Evolutionary conservation across 1,140 invertebrate genomes (phyloP), one percentile per base, ranked within the genome.

Genomic region (Coptotermes formosanus): DNA sequence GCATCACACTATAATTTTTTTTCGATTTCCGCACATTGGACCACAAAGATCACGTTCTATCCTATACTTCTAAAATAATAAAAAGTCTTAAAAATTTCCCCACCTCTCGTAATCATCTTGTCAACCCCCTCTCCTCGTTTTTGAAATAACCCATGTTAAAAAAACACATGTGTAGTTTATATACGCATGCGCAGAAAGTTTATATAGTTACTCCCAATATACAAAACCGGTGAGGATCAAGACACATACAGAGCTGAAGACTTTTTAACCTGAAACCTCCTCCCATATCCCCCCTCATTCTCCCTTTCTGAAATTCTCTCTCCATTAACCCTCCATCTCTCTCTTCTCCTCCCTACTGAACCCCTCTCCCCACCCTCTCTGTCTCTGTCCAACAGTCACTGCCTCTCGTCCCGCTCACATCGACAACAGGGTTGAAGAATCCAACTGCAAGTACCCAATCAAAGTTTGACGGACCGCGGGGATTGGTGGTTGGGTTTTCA

Each of bases 221-320:
- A 75, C 64, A 75, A 75, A 55, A 75, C 64, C 64, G 14, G 64
- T n/a, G 64, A 75, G 64, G 64, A 75, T 75, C 64, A 75, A 75
- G 64, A 75, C 64, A 75, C 64, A 75, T 75, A 75, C 64, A 75
- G 64, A 75, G 64, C n/a, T 75, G 64, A 75, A 75, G 64, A 75
- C 64, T 75, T 75, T 75, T 75, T 75, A 75, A 75, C 64, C 64
- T 75, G 64, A 75, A 75, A 75, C 64, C 64, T 75, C 64, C 64
- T 75, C 64, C 64, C n/a, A 30, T 75, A 75, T 75, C n/a, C 64
- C 64, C 64, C 59, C 64, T 14, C 64, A 75, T 30, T 75, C 64
- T 75, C 64, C 64, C 64, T 75, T 75, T n/a, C 64, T 75, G 64
- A 75, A 75, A 75, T 75, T 75, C 64, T 75, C 64, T 75, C 64